Evolutionary conservation across 2,797 vertebrate species (phyloP).

Genomic region (Lophotriccus pileatus): DNA sequence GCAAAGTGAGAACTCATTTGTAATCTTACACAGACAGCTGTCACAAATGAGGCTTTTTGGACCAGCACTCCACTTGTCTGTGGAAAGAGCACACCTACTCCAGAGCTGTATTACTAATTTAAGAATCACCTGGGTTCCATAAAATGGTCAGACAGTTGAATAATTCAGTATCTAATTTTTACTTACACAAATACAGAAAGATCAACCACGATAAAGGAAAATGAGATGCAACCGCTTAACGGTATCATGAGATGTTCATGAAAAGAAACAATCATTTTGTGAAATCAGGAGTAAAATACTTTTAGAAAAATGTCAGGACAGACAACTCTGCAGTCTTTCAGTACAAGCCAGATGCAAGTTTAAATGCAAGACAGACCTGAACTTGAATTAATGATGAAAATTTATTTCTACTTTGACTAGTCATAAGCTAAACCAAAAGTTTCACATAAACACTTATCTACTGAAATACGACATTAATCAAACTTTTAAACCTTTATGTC

Average conservation of each 20-base stretch:
- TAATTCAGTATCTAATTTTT: neutral
- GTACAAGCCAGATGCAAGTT: neutral
- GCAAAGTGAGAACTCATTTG: neutral
- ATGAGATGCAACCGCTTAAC: neutral
- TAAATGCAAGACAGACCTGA: neutral
- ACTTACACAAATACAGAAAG: neutral
- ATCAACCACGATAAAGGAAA: neutral
- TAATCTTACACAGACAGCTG: neutral
- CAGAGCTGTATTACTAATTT: neutral
- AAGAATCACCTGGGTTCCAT: neutral
- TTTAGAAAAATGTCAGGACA: neutral
- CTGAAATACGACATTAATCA: neutral
- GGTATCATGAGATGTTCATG: neutral
- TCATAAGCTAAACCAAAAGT: neutral
- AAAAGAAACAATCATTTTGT: neutral
- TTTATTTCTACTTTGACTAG: neutral
- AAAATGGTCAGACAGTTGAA: neutral
- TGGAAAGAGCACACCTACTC: neutral
- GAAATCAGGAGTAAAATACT: neutral
- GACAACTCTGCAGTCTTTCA: neutral
- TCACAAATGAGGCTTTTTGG: neutral
- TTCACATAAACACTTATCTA: neutral
- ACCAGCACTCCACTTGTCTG: neutral
- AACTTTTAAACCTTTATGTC: neutral
- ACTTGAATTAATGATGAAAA: neutral